Evolutionary conservation across 2,113 vertebrate species (phyloP).

Genomic region (Cochlearius cochlearius): DNA sequence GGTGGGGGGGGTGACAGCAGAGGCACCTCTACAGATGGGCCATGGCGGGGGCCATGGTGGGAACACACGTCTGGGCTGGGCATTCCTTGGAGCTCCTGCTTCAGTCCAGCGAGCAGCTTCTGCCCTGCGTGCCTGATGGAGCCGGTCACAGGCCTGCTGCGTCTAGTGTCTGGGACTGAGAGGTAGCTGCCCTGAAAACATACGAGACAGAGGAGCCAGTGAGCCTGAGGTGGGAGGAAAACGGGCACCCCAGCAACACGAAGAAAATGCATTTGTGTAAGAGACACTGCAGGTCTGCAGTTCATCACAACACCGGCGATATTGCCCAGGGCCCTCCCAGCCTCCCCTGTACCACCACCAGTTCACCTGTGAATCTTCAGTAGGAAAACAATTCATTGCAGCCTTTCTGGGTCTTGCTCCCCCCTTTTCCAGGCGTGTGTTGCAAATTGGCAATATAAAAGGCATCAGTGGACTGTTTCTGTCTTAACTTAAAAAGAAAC

Average conservation of each 20-base stretch:
- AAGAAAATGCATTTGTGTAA: neutral
- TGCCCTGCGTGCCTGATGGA: rapidly evolving
- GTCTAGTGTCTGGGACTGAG: neutral
- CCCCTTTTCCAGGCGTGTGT: neutral
- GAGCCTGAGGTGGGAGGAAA: neutral
- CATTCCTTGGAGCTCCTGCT: neutral
- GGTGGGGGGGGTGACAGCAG: neutral
- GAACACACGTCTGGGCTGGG: rapidly evolving
- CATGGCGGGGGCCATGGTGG: rapidly evolving
- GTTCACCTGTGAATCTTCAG: neutral
- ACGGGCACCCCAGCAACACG: rapidly evolving
- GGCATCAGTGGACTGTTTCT: neutral
- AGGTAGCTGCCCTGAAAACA: rapidly evolving
- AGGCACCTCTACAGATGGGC: neutral
- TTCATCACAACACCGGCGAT: neutral
- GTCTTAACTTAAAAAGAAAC: neutral
- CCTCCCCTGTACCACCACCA: too few relatives aligned
- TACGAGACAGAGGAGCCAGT: neutral
- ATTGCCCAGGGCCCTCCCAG: neutral
- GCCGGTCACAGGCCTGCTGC: neutral
- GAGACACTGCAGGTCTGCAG: rapidly evolving
- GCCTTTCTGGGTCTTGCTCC: neutral
- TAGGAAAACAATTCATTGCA: neutral
- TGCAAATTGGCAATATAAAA: neutral
- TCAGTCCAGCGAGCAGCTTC: neutral